phyloP scores from a whole-genome alignment of 2,113 vertebrate genomes.

The Numenius arquata region DNA sequence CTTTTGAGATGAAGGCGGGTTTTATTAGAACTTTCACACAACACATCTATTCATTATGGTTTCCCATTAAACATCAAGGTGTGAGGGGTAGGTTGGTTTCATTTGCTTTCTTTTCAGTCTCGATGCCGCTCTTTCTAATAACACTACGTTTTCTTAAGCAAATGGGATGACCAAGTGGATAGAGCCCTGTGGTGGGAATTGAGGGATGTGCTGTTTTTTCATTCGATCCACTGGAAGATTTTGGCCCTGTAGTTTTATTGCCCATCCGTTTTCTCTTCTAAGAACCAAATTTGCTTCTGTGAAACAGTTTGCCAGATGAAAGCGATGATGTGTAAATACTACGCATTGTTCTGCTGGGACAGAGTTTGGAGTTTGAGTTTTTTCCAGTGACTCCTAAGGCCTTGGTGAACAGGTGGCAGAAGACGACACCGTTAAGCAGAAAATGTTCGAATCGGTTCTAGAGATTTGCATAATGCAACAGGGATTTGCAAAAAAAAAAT shows the following conservation, averaged over 20 bases:
- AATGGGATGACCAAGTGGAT: neutral
- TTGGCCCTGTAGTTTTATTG: neutral
- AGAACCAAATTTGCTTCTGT: neutral
- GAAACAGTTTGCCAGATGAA: neutral
- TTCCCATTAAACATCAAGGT: neutral
- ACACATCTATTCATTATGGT: neutral
- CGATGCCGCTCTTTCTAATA: neutral
- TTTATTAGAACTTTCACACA: neutral
- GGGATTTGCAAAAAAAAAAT: neutral
- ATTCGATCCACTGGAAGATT: neutral
- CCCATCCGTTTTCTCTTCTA: neutral
- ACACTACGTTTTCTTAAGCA: neutral
- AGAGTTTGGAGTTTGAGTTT: neutral
- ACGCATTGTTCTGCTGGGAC: neutral
- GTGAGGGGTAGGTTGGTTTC: neutral
- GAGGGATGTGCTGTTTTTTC: neutral
- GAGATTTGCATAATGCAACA: slow-evolving; percentile 2
- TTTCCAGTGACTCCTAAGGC: neutral
- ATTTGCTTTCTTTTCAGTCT: neutral
- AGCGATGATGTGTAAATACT: neutral
- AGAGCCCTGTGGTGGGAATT: neutral
- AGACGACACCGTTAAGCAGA: neutral
- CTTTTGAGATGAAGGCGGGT: neutral
- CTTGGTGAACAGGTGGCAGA: neutral
- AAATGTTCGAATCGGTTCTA: neutral